Conservation (phyloP, 2,888 invertebrate genomes). For the Dicyrtomina minuta region DNA sequence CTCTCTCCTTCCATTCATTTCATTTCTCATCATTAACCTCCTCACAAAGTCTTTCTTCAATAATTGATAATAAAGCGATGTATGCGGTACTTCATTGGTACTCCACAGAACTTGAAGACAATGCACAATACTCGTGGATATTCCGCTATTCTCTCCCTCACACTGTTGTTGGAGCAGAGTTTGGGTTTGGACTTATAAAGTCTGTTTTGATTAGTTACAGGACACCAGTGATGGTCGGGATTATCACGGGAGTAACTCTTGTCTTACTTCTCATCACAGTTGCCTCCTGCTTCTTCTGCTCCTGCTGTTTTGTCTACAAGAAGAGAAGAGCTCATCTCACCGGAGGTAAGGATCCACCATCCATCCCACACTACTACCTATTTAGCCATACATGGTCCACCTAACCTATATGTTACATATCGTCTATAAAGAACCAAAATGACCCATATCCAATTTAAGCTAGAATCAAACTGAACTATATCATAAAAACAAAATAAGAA, state of each 20-base stretch:
- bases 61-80: no score
- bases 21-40: neutral
- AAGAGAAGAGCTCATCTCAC: constrained; percentile 52
- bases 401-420: no score
- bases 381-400: no score
- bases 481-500: no score
- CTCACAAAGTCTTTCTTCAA: constrained; percentile 3
- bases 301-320: constrained; percentile 56
- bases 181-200: neutral
- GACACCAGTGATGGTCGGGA: constrained; percentile 56
- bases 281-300: constrained; percentile 56
- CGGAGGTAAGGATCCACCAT: constrained; percentile 20
- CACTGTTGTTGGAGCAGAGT: neutral
- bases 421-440: no score
- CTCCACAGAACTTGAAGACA: constrained; percentile 7
- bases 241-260: constrained; percentile 56
- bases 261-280: constrained; percentile 55
- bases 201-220: constrained; percentile 50
- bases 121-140: constrained; percentile 3
- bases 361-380: no score
- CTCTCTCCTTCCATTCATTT: constrained; percentile 8
- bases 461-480: no score
- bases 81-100: no score
- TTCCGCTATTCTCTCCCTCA: neutral
- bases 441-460: no score